Base-by-base conservation (phyloP, 1,140 invertebrate species). In the Coptotermes formosanus region DNA sequence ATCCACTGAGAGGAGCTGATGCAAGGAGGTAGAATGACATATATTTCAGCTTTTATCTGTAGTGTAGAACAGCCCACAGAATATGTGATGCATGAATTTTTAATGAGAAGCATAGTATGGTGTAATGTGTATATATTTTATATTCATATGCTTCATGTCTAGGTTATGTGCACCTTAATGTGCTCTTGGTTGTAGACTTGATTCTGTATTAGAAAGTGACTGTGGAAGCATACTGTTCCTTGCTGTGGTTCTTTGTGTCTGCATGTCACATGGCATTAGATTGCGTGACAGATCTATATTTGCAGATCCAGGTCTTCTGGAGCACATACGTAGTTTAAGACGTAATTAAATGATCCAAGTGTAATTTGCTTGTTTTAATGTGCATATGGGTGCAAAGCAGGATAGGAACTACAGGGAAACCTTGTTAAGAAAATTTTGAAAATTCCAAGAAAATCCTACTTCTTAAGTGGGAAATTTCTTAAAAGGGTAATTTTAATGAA, bases 1-100 rank as follows among this genome's bases (percentile, higher is more conserved):
- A 92, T 83, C 90, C 91, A 11, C 86, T 91, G 25, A 89, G 91
- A 87, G 90, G 90, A 75, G 89, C 30, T 64, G 86, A 81, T 32
- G 30, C 45, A 75, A 84, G 86, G 52, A 69, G 83, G 83, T 86
- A 86, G 6, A 32, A 38, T 85, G 75, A 81, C 9, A n/a, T 81
- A 9, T n/a, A 11, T n/a, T 81, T 23, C 32, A 11, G 9, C 11
- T 11, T n/a, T 81, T 81, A 81, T n/a, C 75, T n/a, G 8, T 23
- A n/a, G 25, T 81, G 9, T n/a, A 11, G 75, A 32, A 81, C 32
- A 19, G 32, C 25, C 21, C 32, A 81, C 21, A 14, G 9, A 81
- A n/a, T 14, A 32, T 81, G 75, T n/a, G 32, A 11, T n/a, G 21
- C 32, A n/a, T n/a, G 21, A 11, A 81, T 81, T n/a, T n/a, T 81